These are phyloP conservation scores for Podarcis cretensis DNA, from an alignment of 2,113 vertebrate genomes.

Conservation along the genomic window DNA sequence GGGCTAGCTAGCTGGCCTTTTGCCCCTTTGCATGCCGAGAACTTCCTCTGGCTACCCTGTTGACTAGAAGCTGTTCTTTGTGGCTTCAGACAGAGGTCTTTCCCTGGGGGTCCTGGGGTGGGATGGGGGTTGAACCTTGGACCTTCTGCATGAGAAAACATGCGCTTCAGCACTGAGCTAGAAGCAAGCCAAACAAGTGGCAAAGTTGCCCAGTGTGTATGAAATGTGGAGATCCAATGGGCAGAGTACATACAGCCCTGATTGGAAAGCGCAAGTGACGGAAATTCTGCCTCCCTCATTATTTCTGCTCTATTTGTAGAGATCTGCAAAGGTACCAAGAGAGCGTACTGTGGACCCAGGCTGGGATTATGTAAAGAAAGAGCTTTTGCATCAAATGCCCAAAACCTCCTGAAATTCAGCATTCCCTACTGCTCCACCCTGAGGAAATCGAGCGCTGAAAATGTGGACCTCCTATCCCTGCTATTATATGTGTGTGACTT, in stretches of 20 bases:
- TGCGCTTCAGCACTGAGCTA: not conserved
- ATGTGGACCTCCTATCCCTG: not conserved
- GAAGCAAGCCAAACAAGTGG: not conserved
- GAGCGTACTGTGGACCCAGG: not conserved
- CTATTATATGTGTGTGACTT: slow-evolving; percentile 40
- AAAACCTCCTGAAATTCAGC: not conserved
- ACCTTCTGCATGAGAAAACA: not conserved
- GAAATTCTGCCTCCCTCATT: not conserved
- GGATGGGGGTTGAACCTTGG: not conserved
- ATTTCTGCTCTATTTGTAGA: not conserved
- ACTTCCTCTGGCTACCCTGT: not conserved
- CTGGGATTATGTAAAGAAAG: not conserved
- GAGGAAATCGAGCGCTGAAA: slow-evolving; percentile 35
- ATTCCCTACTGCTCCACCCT: not conserved
- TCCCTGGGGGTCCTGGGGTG: not conserved
- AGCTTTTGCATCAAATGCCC: not conserved
- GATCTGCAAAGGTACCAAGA: not conserved
- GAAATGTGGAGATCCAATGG: not conserved
- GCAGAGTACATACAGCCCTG: not conserved
- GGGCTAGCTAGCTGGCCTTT: too few relatives aligned
- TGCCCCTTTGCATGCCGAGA: too few relatives aligned
- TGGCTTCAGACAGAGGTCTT: not conserved
- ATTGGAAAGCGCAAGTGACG: not conserved
- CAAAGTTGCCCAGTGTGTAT: not conserved
- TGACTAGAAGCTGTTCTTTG: not conserved